These are phyloP conservation scores for Heliothis peltigera DNA, from an alignment of 2,888 invertebrate genomes.

Conservation along the genomic window DNA sequence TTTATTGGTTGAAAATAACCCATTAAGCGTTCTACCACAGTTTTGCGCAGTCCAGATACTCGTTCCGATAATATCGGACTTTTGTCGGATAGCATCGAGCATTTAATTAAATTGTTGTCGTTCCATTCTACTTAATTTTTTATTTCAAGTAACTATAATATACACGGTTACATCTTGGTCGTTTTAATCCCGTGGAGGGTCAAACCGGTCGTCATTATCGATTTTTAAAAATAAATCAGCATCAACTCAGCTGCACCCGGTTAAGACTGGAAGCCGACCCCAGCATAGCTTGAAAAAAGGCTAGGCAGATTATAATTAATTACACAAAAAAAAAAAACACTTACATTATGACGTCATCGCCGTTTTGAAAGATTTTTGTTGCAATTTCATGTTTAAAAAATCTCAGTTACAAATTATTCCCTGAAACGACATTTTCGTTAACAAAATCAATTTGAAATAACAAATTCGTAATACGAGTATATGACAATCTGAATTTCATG, in stretches of 20 bases:
- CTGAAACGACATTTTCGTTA: not conserved
- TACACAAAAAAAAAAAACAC: too few species aligned
- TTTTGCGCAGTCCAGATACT: not conserved
- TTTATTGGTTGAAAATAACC: conserved; percentile 9
- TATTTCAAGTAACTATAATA: not conserved
- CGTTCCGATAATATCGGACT: conserved; percentile 22
- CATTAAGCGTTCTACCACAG: conserved; percentile 16
- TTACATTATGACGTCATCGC: not conserved
- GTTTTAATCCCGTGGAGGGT: too few species aligned
- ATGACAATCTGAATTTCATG: not conserved
- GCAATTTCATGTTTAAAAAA: not conserved
- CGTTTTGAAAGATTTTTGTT: not conserved
- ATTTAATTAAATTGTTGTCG: conserved; percentile 24
- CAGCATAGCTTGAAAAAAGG: too few species aligned
- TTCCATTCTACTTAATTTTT: conserved; percentile 10
- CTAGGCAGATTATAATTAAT: too few species aligned
- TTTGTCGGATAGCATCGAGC: conserved; percentile 10
- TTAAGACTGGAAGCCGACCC: too few species aligned
- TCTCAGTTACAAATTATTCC: not conserved
- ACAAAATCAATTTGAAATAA: not conserved
- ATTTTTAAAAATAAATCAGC: too few species aligned
- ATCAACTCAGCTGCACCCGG: too few species aligned
- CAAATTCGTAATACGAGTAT: too few species aligned
- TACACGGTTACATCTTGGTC: too few species aligned
- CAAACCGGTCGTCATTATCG: too few species aligned